Evolutionary conservation across 92 coral and sea anemone species (phyloP).

Genomic region (Phenganax subtilis): DNA sequence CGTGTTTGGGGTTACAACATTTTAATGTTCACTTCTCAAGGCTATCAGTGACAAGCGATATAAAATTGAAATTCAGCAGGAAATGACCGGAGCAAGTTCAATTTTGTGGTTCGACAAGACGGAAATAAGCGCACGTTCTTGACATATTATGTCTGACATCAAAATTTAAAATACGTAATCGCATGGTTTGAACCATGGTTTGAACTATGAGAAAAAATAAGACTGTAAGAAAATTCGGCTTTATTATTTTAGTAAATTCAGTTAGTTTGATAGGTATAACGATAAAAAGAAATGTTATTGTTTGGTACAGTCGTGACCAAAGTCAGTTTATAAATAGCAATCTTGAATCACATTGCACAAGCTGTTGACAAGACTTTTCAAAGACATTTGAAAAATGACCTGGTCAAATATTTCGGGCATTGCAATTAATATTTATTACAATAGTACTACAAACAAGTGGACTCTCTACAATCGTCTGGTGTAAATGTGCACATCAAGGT

Average conservation of each 20-base stretch:
- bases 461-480: no score
- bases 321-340: constrained; percentile 3
- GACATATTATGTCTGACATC: constrained; percentile 15
- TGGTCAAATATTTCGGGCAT: no score
- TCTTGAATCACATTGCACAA: background rate
- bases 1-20: no score
- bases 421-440: no score
- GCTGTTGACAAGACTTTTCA: background rate
- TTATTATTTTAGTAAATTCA: no score
- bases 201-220: background rate
- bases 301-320: no score
- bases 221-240: background rate
- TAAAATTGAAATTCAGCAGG: background rate
- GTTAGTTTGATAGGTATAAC: no score
- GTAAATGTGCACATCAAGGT: no score
- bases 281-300: no score
- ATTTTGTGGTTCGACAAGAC: constrained; percentile 2
- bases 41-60: background rate
- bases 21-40: background rate
- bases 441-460: no score
- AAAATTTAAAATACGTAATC: background rate
- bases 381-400: no score
- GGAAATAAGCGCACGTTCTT: constrained; percentile 1
- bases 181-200: background rate
- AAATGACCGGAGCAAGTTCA: background rate